Percentiles rank a stretch among this genome's conserved stretches.
Evolutionary conservation across 2,113 vertebrate species (phyloP).

Genomic region (Corapipo altera): DNA sequence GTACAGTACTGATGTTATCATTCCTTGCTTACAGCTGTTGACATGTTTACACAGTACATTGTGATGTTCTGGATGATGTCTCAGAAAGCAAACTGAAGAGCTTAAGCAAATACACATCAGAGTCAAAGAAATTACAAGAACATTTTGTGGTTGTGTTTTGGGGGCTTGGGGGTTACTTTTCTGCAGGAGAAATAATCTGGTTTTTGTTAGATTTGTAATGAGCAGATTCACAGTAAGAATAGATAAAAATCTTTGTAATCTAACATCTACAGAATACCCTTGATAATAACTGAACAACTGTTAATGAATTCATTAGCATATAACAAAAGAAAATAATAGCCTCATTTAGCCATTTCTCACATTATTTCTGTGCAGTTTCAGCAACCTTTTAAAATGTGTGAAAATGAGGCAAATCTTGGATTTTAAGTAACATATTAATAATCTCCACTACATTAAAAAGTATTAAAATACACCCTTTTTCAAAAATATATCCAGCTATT

Average conservation of each 20-base stretch:
- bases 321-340: conserved; percentile 36
- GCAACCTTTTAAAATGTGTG: neutral
- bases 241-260: conserved; percentile 43
- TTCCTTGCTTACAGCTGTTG: neutral
- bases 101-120: neutral
- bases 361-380: neutral
- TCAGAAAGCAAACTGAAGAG: neutral
- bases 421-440: neutral
- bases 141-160: neutral
- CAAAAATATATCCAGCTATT: neutral
- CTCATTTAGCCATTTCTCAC: conserved; percentile 32
- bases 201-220: neutral
- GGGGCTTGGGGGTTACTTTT: neutral
- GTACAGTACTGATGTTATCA: neutral
- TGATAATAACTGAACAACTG: conserved; percentile 14
- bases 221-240: neutral
- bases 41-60: neutral
- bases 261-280: conserved; percentile 10
- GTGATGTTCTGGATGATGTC: neutral
- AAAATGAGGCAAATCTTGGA: neutral
- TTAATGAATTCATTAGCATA: conserved; percentile 49
- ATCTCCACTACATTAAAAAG: neutral
- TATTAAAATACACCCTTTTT: neutral
- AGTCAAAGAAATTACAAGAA: neutral
- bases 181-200: neutral